Evolutionary conservation across 1,140 invertebrate species (phyloP), one percentile per base, ranked within the genome.

Genomic region (Diuraphis noxia): DNA sequence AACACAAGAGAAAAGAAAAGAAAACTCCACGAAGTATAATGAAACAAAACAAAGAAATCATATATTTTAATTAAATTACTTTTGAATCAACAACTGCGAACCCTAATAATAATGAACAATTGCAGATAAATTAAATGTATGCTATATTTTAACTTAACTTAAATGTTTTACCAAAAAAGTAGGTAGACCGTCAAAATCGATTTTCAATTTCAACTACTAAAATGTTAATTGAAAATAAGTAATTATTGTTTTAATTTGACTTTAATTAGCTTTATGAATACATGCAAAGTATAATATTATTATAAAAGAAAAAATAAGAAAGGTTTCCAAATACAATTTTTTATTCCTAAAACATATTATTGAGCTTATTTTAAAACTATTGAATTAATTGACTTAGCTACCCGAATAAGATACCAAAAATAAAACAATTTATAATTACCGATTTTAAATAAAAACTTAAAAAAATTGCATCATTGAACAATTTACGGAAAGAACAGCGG

Each of bases 31-130:
- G 8, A 2, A 52, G 23, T 63, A 63, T n/a, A 56, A 88, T 52
- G 6, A 88, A 38, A 40, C 49, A 40, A 88, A 40, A 86, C 34
- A 34, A n/a, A 49, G 43, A 52, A 86, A 86, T 52, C 34, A n/a
- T 86, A 49, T 43, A 85, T n/a, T 52, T 86, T 52, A 86, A 86
- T 86, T 86, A 36, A 86, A 86, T 86, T 86, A 49, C 34, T 85
- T 46, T 85, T 34, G 7, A 85, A 85, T 85, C 30, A 86, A 36
- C 19, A 52, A 52, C 43, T 85, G 41, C n/a, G 30, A 30, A 85
- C 30, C 23, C 1, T 41, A 46, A 81, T 38, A 85, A 85, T 85
- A 19, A 85, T 40, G 40, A 41, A 82, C 25, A 82, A 30, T 82
- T 36, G 23, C 25, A 30, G 25, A 40, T 41, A 1, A 41, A 82